Evolutionary conservation across 2,797 vertebrate genomes (phyloP).

Genomic region (Pampus argenteus): DNA sequence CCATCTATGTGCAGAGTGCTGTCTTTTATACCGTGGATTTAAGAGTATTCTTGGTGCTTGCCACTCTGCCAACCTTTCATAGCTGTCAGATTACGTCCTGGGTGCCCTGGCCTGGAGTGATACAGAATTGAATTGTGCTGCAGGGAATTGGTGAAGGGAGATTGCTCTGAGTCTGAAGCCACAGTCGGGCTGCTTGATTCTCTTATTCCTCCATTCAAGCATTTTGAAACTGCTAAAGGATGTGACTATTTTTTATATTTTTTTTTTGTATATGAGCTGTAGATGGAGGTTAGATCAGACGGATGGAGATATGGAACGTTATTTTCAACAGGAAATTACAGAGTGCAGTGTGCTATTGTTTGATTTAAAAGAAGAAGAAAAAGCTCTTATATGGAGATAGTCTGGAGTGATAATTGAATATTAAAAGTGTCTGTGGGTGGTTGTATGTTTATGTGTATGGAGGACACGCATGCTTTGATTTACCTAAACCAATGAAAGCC

Average conservation of each 20-base stretch:
- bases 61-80: slow-evolving; percentile 57
- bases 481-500: slow-evolving; percentile 4
- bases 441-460: background rate
- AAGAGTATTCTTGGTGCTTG: slow-evolving; percentile 34
- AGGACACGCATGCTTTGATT: slow-evolving; percentile 6
- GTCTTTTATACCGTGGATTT: slow-evolving; percentile 43
- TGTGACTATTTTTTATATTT: slow-evolving; percentile 37
- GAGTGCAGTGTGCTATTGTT: background rate
- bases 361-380: background rate
- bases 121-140: slow-evolving; percentile 77
- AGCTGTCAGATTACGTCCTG: slow-evolving; percentile 66
- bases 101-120: slow-evolving; percentile 67
- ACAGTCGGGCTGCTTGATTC: slow-evolving; percentile 56
- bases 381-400: background rate
- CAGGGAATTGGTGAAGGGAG: slow-evolving; percentile 69
- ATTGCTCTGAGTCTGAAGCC: slow-evolving; percentile 61
- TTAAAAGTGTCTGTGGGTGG: slow-evolving; percentile 6
- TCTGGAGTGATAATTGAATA: slow-evolving; percentile 22
- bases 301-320: slow-evolving; percentile 13
- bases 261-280: slow-evolving; percentile 21
- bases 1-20: slow-evolving; percentile 6
- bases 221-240: slow-evolving; percentile 49
- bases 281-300: slow-evolving; percentile 46
- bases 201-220: slow-evolving; percentile 54
- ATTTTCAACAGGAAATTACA: slow-evolving; percentile 53